Evolutionary conservation across 2,888 invertebrate genomes (phyloP), one percentile per base, ranked within the genome.

Genomic region (Agapostemon virescens): DNA sequence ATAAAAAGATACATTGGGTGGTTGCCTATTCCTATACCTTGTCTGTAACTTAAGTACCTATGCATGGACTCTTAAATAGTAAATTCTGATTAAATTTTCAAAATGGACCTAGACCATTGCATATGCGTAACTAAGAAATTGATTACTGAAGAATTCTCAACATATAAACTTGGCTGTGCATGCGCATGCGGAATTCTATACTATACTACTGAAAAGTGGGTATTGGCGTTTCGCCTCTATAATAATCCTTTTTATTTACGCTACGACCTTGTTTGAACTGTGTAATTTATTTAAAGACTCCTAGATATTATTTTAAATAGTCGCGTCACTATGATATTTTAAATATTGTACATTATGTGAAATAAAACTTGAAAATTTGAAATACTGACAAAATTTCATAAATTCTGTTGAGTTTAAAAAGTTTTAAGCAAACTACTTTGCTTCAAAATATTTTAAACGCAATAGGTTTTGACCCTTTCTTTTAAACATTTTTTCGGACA

Each of bases 231-330:
- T 15, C 55, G 6, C 23, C 6, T 55, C 55, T 55, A 55, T 55
- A 55, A 55, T 15, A 55, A 55, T 26, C 15, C 26, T 6, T 17
- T 55, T 55, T 55, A 6, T 55, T 15, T 55, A 55, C 15, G 13
- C 42, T 67, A 26, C 17, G 17, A 63, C 33, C 33, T 67, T 67
- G 30, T 67, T 67, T 66, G 30, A 67, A 55, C 52, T 55, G 15
- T 23, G 11, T 38, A 64, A 64, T 64, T 64, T 64, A 36, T 64
- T 64, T 38, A 64, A 64, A 64, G 23, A 38, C 4, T 20, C 4
- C 20, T 11, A 33, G 33, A 36, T 36, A 33, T 61, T 61, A 61
- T 61, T 61, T 61, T 20, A 33, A 20, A 33, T 36, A 33, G 20
- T 30, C 2, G 20, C 36, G 30, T 61, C 30, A 61, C 4, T 11